Percentiles rank a stretch among this genome's conserved stretches.
Evolutionary conservation across 2,888 invertebrate genomes (phyloP).

Genomic region (Morpho achilles): DNA sequence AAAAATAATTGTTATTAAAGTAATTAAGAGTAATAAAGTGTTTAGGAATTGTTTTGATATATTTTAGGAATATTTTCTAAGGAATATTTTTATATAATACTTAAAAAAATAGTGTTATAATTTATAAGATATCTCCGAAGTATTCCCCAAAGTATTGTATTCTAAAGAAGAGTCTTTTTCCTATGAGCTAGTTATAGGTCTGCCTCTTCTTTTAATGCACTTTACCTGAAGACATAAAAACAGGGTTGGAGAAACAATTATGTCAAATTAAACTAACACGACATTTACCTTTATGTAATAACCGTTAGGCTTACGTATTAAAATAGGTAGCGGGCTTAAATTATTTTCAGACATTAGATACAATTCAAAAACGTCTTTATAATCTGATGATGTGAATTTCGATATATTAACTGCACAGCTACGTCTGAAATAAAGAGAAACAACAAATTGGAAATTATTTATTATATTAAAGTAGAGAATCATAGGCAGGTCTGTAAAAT

Average conservation of each 20-base stretch:
- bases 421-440: conserved; percentile 35
- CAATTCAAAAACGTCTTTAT: conserved; percentile 43
- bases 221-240: not conserved
- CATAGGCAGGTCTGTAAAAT: conserved; percentile 31
- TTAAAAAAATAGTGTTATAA: not conserved
- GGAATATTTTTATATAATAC: no score
- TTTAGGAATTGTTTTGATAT: no score
- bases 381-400: conserved; percentile 33
- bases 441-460: not conserved
- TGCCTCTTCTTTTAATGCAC: not conserved
- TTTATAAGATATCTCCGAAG: not conserved
- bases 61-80: no score
- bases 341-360: conserved; percentile 41
- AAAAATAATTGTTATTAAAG: no score
- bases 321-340: conserved; percentile 45
- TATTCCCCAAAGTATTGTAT: no score
- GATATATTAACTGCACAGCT: conserved; percentile 54
- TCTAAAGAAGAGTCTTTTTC: no score
- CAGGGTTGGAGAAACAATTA: no score
- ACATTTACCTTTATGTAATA: conserved; percentile 46
- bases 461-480: not conserved
- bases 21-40: no score
- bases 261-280: no score
- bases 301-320: conserved; percentile 45
- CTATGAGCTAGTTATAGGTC: no score